Percentiles rank a stretch among this genome's conserved stretches.
Conservation (phyloP, 2,888 invertebrate genomes). For the Antheraea assamensis region DNA sequence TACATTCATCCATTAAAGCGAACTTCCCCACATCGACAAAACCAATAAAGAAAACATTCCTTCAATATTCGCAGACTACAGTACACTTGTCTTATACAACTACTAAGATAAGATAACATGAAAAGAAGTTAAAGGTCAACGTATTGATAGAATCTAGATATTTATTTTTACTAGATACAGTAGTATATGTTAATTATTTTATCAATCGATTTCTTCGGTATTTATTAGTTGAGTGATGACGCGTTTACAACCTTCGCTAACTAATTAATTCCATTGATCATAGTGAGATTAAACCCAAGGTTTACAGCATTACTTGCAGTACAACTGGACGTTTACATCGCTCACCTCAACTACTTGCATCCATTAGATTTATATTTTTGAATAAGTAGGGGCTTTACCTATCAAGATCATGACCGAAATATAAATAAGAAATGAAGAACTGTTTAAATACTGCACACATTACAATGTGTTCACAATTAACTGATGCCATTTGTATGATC, state of each 20-base stretch:
- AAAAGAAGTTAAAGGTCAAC: no score
- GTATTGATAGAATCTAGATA: background rate
- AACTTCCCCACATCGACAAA: no score
- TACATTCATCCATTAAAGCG: no score
- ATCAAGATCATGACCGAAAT: background rate
- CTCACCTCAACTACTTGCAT: no score
- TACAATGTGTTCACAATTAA: background rate
- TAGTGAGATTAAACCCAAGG: slow-evolving; percentile 1
- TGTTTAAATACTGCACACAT: background rate
- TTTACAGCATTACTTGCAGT: background rate
- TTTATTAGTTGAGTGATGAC: background rate
- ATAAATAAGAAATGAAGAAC: background rate
- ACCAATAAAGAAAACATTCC: no score
- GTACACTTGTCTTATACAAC: no score
- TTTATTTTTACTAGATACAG: background rate
- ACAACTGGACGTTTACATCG: background rate
- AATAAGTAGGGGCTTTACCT: no score
- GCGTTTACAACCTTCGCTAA: background rate
- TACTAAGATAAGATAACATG: no score
- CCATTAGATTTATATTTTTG: no score
- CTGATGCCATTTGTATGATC: background rate
- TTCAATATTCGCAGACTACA: no score
- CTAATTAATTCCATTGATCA: background rate
- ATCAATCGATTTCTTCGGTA: background rate
- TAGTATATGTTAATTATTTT: background rate